Percentiles rank a stretch among this genome's conserved stretches.
Evolutionary conservation across 1,140 invertebrate genomes (phyloP).

Genomic region (Cydia amplana): DNA sequence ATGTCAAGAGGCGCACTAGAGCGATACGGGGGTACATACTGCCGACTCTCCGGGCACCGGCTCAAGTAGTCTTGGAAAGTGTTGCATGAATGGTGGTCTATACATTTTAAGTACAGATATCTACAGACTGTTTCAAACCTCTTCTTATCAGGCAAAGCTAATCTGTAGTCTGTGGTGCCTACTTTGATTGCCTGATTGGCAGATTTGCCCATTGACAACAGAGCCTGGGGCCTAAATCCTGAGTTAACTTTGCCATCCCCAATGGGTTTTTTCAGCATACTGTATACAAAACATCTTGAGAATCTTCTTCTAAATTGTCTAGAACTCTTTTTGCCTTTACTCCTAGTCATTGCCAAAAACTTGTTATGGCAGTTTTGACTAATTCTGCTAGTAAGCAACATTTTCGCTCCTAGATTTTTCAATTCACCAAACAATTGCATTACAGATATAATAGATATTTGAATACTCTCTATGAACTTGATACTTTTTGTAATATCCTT

Average conservation of each 20-base stretch:
- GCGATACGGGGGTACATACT: constrained; percentile 12
- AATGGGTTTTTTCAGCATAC: constrained; percentile 26
- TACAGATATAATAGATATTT: constrained; percentile 35
- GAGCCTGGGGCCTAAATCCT: not conserved
- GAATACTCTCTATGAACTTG: constrained; percentile 32
- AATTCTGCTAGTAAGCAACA: constrained; percentile 8
- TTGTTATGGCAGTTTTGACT: constrained; percentile 16
- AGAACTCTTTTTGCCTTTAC: constrained; percentile 6
- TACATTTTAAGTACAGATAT: constrained; percentile 23
- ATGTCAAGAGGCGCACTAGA: constrained; percentile 11
- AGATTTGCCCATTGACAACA: constrained; percentile 1
- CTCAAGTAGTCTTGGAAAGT: constrained; percentile 17
- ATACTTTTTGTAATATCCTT: constrained; percentile 26
- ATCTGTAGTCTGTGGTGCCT: constrained; percentile 15
- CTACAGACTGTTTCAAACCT: constrained; percentile 12
- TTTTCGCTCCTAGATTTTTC: constrained; percentile 12
- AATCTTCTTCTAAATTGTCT: constrained; percentile 4
- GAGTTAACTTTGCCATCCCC: not conserved
- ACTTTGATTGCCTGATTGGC: not conserved
- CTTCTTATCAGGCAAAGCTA: constrained; percentile 16
- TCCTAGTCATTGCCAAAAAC: not conserved
- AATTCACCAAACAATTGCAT: constrained; percentile 28
- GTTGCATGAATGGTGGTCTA: constrained; percentile 14
- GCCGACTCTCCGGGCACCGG: not conserved
- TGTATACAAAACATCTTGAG: constrained; percentile 10